A percentile compares a stretch with the other conserved stretches of the same genome.
Evolutionary conservation across 2,797 vertebrate species (phyloP).

Genomic region (Diplodus sargus): DNA sequence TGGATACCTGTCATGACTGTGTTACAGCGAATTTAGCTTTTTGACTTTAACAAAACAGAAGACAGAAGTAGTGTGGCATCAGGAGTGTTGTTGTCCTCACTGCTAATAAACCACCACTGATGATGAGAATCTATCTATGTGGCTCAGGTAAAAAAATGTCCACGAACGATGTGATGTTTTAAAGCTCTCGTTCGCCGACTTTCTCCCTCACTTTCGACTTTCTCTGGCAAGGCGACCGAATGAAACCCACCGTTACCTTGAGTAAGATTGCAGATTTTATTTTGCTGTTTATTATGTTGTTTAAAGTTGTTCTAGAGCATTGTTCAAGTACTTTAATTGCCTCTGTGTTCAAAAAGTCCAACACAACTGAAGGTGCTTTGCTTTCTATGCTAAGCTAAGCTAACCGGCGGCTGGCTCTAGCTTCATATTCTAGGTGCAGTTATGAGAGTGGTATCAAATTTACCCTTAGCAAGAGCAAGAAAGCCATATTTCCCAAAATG

Average conservation of each 20-base stretch:
- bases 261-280: neutral
- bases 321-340: neutral
- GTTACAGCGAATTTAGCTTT: neutral
- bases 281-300: neutral
- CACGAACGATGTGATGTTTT: no score
- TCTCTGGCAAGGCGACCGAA: no score
- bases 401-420: neutral
- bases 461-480: neutral
- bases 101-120: no score
- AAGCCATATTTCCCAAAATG: neutral
- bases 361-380: neutral
- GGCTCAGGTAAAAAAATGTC: no score
- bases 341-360: conserved; percentile 6
- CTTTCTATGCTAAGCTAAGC: neutral
- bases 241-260: no score
- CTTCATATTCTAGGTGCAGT: neutral
- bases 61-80: no score
- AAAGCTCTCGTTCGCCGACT: no score
- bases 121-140: no score
- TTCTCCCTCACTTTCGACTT: no score
- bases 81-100: no score
- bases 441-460: neutral
- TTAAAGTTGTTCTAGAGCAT: neutral
- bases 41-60: neutral
- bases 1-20: neutral